phyloP scores from a whole-genome alignment of 2,888 invertebrate species.

The Synergus itoensis region DNA sequence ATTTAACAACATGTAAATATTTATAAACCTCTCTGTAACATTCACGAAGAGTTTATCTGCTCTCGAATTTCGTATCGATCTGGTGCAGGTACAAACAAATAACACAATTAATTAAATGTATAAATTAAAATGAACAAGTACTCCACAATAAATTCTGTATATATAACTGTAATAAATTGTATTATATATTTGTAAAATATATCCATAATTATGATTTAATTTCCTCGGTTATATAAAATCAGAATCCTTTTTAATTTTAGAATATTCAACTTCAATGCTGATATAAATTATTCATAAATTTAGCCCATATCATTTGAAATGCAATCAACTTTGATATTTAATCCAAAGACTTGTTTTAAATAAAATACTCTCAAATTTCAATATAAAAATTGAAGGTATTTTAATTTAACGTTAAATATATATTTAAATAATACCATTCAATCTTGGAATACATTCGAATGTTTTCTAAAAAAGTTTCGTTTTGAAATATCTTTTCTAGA shows the following conservation, averaged over 20 bases:
- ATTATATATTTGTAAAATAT: background rate
- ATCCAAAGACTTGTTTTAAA: background rate
- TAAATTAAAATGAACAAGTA: background rate
- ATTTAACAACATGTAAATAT: slow-evolving; percentile 64
- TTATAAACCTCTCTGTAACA: slow-evolving; percentile 56
- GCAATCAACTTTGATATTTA: background rate
- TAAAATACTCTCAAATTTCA: background rate
- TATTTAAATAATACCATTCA: no score
- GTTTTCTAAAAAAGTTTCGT: background rate
- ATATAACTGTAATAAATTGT: background rate
- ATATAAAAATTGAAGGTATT: background rate
- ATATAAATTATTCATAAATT: background rate
- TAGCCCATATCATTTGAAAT: background rate
- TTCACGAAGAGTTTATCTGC: slow-evolving; percentile 22
- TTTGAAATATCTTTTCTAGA: background rate
- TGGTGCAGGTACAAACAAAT: background rate
- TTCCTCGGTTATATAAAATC: background rate
- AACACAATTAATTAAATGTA: background rate
- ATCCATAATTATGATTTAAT: background rate
- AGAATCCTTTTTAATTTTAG: background rate
- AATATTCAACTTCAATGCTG: background rate
- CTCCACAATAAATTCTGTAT: background rate
- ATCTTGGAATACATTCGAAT: no score
- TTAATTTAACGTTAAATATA: background rate
- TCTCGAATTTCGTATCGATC: background rate